Base-by-base conservation (phyloP, 1,140 invertebrate genomes). In the Meloidogyne floridensis region DNA sequence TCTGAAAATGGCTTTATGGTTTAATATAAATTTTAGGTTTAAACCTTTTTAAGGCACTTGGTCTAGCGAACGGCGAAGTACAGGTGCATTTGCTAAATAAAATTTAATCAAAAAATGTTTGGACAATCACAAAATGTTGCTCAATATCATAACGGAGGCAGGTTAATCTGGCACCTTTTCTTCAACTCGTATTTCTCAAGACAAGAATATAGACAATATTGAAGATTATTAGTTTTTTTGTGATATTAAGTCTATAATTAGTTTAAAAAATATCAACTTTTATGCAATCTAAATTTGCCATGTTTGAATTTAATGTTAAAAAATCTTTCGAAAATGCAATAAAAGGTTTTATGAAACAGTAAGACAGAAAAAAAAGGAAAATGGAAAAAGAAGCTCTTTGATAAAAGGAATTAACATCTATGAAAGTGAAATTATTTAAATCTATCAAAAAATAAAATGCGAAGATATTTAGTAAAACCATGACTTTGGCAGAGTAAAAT, bases 401-500 rank as follows among this genome's bases (percentile, higher is more conserved):
- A n/a, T 15, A 59, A 59, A 59, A 11, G 53, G 9, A 54, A 3
- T 11, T 54, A 13, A 6, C 10, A 65, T 65, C 59, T 18, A 65
- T 15, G 59, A 15, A 65, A 65, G 15, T 15, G 3, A 15, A 18
- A 65, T 15, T 56, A 3, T 56, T n/a, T 65, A 6, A 13, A n/a
- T n/a, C 15, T n/a, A 65, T n/a, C 3, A 59, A 59, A n/a, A n/a
- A 65, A 47, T 47, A 65, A 65, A 65, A 65, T 65, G 59, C 59
- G 59, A 15, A 18, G 59, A 65, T n/a, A n/a, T 65, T n/a, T 65
- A 11, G 7, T 65, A 65, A 65, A 65, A 65, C 59, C 59, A 65
- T 65, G 59, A 65, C n/a, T 65, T 65, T 65, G 59, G 59, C 59
- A 65, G 59, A 65, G 59, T 59, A 65, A 65, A 65, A 65, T 3